Percentiles rank a stretch among this genome's conserved stretches.
phyloP scores from a whole-genome alignment of 2,888 invertebrate species.

The Spisula solida region DNA sequence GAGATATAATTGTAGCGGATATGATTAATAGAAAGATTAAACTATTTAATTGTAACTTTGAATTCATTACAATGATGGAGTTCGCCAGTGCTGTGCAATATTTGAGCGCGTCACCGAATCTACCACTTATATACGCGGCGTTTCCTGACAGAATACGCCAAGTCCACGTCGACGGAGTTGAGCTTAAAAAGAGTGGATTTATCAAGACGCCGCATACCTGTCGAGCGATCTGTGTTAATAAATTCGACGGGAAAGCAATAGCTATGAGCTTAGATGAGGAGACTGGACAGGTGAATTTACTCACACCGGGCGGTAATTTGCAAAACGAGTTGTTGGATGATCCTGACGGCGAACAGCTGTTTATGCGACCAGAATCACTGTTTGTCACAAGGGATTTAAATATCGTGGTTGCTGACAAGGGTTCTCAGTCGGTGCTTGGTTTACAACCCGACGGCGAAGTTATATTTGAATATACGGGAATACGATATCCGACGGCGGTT shows the following conservation, averaged over 20 bases:
- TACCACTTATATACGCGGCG: constrained; percentile 63
- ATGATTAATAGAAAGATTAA: constrained; percentile 64
- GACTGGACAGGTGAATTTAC: constrained; percentile 58
- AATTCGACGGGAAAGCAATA: constrained; percentile 69
- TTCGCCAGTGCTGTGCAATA: constrained; percentile 54
- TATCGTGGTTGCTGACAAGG: constrained; percentile 62
- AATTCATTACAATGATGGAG: constrained; percentile 55
- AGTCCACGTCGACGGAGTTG: constrained; percentile 60
- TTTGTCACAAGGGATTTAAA: constrained; percentile 59
- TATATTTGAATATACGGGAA: constrained; percentile 61
- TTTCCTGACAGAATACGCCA: constrained; percentile 66
- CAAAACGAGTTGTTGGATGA: constrained; percentile 62
- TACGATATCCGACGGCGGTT: constrained; percentile 57
- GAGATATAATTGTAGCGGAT: constrained; percentile 64
- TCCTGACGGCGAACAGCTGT: constrained; percentile 50
- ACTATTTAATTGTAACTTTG: constrained; percentile 62
- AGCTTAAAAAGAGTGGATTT: constrained; percentile 61
- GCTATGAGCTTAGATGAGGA: constrained; percentile 48
- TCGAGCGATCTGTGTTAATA: constrained; percentile 62
- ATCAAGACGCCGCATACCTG: constrained; percentile 62
- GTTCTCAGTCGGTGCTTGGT: constrained; percentile 52
- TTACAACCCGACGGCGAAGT: constrained; percentile 57
- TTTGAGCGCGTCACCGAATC: constrained; percentile 59
- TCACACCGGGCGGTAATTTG: constrained; percentile 69
- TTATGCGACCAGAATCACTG: constrained; percentile 59